phyloP scores from a whole-genome alignment of 2,113 vertebrate genomes.

The Nothocercus nigrocapillus region DNA sequence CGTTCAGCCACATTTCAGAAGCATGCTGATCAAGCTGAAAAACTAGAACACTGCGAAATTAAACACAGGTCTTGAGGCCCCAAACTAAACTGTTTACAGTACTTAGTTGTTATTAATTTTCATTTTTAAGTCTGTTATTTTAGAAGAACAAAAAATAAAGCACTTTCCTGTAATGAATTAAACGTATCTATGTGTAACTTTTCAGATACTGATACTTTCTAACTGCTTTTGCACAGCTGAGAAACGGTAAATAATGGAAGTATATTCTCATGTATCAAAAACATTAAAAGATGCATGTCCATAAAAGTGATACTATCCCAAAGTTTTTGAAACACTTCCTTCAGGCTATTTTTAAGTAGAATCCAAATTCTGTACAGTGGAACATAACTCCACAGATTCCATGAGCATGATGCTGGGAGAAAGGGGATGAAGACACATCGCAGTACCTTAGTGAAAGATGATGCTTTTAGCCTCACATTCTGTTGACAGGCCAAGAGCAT shows the following conservation, averaged over 20 bases:
- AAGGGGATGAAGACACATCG: background rate
- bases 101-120: slow-evolving; percentile 14
- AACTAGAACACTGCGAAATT: background rate
- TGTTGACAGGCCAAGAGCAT: background rate
- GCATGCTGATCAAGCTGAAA: background rate
- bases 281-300: background rate
- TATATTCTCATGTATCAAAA: background rate
- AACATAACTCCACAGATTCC: background rate
- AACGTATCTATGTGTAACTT: background rate
- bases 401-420: background rate
- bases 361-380: background rate
- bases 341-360: background rate
- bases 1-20: background rate
- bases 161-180: background rate
- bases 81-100: background rate
- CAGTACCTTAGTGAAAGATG: background rate
- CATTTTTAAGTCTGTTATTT: background rate
- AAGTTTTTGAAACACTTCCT: background rate
- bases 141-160: background rate
- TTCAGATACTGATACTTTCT: background rate
- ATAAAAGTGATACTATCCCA: background rate
- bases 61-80: background rate
- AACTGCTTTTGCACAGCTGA: background rate
- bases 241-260: background rate
- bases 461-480: background rate